Evolutionary conservation across 2,888 invertebrate species (phyloP), one percentile per base, ranked within the genome.

Genomic region (Kryphioiulus occultus): DNA sequence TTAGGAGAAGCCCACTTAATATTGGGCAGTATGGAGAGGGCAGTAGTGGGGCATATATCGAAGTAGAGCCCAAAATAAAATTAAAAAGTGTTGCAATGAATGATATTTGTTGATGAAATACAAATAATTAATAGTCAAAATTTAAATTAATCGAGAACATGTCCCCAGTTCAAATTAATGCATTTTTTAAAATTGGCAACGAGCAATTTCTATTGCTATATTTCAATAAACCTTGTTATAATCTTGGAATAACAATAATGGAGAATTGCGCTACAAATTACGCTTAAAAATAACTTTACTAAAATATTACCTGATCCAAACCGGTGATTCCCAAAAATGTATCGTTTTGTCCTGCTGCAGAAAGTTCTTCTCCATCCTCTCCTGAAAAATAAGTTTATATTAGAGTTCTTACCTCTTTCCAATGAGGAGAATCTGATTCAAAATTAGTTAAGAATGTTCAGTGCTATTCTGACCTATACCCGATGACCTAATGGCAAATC

Each of bases 331-430:
- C 96, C 3, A 97, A 92, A 89, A 95, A 94, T 0, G 96, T 96
- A 88, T 95, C 95, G 92, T 97, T 96, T 92, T 97, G 97, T 0
- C 97, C 97, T 0, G 97, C 97, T 3, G 96, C 95, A 0, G 96
- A 96, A 15, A 95, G 92, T 86, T 95, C 95, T 89, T 95, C 94
- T 10, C 95, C 94, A 91, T 97, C 97, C 92, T 97, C 97, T 5
- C 95, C 95, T 83, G 19, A 35, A 85, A 85, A 85, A 86, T 30
- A n/a, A 4, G 19, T 32, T 22, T 26, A 86, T 26, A 15, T 2
- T n/a, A 5, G 19, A 53, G 2, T 53, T 47, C 0, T 32, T 32
- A 15, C 2, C 32, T 47, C 19, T 26, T 85, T 4, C 35, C 30
- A 3, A 30, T 15, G 3, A 85, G 7, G 4, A 78, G 78, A 10